Base-by-base conservation (phyloP, 2,113 vertebrate species). In the Etheostoma spectabile region DNA sequence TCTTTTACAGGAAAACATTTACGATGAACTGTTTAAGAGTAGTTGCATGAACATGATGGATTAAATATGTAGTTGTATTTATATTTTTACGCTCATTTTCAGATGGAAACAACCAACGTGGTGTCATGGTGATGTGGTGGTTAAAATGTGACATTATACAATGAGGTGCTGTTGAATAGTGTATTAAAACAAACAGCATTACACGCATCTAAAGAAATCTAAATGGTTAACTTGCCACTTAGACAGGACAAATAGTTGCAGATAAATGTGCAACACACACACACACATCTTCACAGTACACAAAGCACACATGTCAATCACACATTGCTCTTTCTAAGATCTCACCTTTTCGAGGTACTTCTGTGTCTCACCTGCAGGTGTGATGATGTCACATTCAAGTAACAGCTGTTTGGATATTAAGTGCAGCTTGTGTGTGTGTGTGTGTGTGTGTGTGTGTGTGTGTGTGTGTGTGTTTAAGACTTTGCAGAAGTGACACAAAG, bases 281-380 rank as follows among this genome's bases (percentile, higher is more conserved):
- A 11, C 16, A 24, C 42, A 38, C 57, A 60, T 48, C 6, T 35
- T 51, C 55, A 45, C 24, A 71, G 18, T 55, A 52, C 65, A 48
- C 10, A 48, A 19, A 68, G 57, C 33, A 46, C 72, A 82, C 64
- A 33, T 42, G 70, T 24, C 53, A 67, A 13, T 86, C 63, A 51
- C 83, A 75, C 57, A 0, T 80, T 80, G 75, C 67, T 79, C 82
- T 84, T 88, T 86, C 53, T 35, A 38, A 52, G 52, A 53, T 87
- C 77, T 87, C 82, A 77, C 69, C 82, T 89, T 77, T 70, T 74
- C 56, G 51, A 27, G 12, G 70, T 48, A 75, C 77, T 24, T 76
- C 27, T n/a, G 73, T 42, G 79, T 89, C 70, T 87, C 82, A 87
- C 89, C 82, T 88, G 71, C 71, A 88, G 84, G 78, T 91, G 88